phyloP scores from a whole-genome alignment of 2,888 invertebrate genomes.

The Phymatocera aterrima region DNA sequence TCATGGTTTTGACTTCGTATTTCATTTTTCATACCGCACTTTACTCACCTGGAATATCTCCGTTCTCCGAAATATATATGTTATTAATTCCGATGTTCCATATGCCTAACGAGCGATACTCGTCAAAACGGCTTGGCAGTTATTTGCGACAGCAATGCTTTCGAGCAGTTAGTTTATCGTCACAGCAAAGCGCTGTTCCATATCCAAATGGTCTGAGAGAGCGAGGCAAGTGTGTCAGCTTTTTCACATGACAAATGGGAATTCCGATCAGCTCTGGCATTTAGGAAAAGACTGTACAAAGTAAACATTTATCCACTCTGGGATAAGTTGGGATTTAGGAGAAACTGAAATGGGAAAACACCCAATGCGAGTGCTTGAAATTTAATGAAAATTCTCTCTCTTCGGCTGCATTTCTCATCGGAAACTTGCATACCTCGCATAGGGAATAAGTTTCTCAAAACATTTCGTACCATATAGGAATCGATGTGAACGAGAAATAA shows the following conservation, averaged over 20 bases:
- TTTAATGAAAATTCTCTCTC: no score
- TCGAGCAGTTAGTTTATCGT: constrained; percentile 26
- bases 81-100: not conserved
- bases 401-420: no score
- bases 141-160: constrained; percentile 33
- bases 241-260: constrained; percentile 33
- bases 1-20: no score
- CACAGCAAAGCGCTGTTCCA: not conserved
- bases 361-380: no score
- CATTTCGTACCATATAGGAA: no score
- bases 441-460: no score
- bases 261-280: constrained; percentile 29
- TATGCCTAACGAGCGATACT: not conserved
- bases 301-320: not conserved
- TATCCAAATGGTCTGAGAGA: constrained; percentile 1
- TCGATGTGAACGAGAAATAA: no score
- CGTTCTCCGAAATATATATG: not conserved
- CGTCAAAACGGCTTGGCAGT: constrained; percentile 21
- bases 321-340: not conserved
- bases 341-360: not conserved
- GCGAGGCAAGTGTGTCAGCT: constrained; percentile 22
- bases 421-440: no score
- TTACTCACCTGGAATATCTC: no score
- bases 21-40: no score
- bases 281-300: not conserved